A percentile compares a stretch with the other conserved stretches of the same genome.
Conservation (phyloP, 1,140 invertebrate species). For the Sycophila sp. region DNA sequence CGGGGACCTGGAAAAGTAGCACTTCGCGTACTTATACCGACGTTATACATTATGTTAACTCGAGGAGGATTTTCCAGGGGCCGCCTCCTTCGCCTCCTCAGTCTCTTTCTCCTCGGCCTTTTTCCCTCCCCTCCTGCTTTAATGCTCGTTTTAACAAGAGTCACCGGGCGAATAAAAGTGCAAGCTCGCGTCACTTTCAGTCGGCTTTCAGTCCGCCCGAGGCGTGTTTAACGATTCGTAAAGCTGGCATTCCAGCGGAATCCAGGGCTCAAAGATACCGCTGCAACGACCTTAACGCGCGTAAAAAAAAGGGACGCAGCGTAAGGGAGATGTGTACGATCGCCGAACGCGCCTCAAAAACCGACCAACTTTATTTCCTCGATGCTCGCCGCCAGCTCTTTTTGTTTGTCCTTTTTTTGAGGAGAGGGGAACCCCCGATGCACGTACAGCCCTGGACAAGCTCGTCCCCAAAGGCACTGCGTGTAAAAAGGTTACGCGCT, state of each 20-base stretch:
- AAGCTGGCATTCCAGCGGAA: not conserved
- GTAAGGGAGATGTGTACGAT: not conserved
- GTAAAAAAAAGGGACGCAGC: not conserved
- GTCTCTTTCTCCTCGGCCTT: not conserved
- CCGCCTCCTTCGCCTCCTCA: not conserved
- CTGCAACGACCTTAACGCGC: not conserved
- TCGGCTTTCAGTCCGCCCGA: not conserved
- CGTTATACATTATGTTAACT: not conserved
- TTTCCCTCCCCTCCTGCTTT: not conserved
- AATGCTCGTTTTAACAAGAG: not conserved
- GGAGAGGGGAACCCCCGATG: too few species aligned
- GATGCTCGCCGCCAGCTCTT: too few species aligned
- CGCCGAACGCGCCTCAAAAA: too few species aligned
- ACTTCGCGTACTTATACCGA: not conserved
- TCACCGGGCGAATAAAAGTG: slow-evolving; percentile 19
- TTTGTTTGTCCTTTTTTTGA: too few species aligned
- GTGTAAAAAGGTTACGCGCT: too few species aligned
- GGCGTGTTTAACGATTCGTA: slow-evolving; percentile 24
- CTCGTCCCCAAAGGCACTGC: too few species aligned
- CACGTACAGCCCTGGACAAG: too few species aligned
- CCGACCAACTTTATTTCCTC: too few species aligned
- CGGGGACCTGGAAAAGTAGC: too few species aligned
- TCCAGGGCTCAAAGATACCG: not conserved
- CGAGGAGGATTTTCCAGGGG: not conserved
- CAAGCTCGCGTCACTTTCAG: slow-evolving; percentile 10